Conservation (phyloP, 1,140 invertebrate species). For the Lucilia sericata region DNA sequence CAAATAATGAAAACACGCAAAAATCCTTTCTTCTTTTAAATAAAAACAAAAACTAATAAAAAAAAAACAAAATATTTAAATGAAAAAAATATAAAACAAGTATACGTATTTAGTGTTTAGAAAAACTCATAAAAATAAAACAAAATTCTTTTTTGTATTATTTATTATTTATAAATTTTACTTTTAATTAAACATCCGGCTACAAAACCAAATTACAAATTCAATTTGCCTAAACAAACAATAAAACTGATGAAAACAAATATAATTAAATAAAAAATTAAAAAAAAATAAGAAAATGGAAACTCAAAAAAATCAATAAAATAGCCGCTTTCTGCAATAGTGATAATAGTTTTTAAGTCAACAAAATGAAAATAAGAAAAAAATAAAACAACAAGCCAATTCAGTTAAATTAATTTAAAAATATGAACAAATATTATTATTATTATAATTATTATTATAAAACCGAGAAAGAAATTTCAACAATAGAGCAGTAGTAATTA, state of each 20-base stretch:
- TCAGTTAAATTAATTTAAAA: slow-evolving; percentile 34
- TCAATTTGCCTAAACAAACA: slow-evolving; percentile 49
- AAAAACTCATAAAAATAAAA: slow-evolving; percentile 7
- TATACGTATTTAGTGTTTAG: slow-evolving; percentile 44
- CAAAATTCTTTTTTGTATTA: slow-evolving; percentile 14
- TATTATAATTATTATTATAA: neutral
- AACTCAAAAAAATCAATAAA: slow-evolving; percentile 48
- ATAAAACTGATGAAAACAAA: slow-evolving; percentile 50
- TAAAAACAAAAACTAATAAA: slow-evolving; percentile 50
- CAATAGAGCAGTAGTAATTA: slow-evolving; percentile 34
- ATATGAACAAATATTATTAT: neutral
- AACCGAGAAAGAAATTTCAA: slow-evolving; percentile 47
- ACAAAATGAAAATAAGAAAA: slow-evolving; percentile 42
- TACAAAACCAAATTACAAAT: slow-evolving; percentile 49
- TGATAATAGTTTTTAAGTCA: slow-evolving; percentile 66
- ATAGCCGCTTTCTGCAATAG: slow-evolving; percentile 68
- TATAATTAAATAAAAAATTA: slow-evolving; percentile 34
- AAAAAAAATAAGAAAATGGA: slow-evolving; percentile 37
- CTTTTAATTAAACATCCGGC: slow-evolving; percentile 29
- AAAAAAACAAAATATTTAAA: slow-evolving; percentile 45
- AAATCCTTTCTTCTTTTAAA: slow-evolving; percentile 66
- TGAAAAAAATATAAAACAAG: slow-evolving; percentile 18
- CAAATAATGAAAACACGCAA: slow-evolving; percentile 43
- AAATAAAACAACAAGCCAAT: slow-evolving; percentile 42
- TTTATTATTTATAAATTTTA: slow-evolving; percentile 35